These are phyloP conservation scores for Gila orcuttii DNA, from an alignment of 2,113 vertebrate species.

Conservation along the genomic window DNA sequence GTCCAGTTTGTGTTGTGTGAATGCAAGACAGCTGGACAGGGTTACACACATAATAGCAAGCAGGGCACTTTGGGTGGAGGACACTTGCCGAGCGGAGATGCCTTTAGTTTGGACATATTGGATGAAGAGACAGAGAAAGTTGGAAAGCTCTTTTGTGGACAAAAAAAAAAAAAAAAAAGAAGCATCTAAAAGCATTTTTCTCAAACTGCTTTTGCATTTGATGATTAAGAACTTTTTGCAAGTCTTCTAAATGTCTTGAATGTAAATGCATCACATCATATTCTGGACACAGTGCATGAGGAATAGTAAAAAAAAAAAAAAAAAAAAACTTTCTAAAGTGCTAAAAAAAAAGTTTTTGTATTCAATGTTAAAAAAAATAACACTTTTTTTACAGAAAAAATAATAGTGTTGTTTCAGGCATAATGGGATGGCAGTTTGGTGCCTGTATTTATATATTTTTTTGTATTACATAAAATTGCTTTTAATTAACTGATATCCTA, in stretches of 20 bases:
- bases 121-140: conserved; percentile 4
- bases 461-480: too few relatives aligned
- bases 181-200: conserved; percentile 1
- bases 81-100: conserved; percentile 24
- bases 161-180: background rate
- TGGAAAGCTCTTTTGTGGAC: background rate
- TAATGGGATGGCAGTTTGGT: too few relatives aligned
- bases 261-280: background rate
- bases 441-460: too few relatives aligned
- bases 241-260: background rate
- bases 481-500: background rate
- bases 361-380: background rate
- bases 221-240: background rate
- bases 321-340: background rate
- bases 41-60: conserved; percentile 47
- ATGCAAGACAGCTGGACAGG: conserved; percentile 49
- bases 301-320: background rate
- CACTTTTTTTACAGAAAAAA: background rate
- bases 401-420: too few relatives aligned
- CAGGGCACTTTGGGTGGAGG: conserved; percentile 50
- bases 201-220: background rate
- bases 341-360: background rate
- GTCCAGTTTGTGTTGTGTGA: conserved; percentile 48
- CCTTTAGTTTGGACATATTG: conserved; percentile 27
- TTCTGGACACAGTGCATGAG: background rate